Evolutionary conservation across 2,113 vertebrate genomes (phyloP), one percentile per base, ranked within the genome.

Genomic region (Oncorhynchus mykiss): DNA sequence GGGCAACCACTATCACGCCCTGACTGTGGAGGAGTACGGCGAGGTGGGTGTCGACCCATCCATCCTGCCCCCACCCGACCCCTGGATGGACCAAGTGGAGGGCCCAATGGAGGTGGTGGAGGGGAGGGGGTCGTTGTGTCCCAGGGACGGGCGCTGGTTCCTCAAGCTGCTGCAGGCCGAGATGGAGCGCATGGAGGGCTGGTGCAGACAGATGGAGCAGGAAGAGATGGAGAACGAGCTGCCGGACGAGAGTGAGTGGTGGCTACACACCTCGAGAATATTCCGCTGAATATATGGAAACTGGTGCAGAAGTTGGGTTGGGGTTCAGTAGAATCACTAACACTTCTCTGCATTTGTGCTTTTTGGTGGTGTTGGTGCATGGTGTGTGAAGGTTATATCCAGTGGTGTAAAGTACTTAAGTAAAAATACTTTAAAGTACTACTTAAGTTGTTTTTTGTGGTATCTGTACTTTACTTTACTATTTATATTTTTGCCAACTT

Each of bases 111-210:
- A 85, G 39, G 71, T 3, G 14, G 93, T 94, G 67, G n/a, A 20
- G 85, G 54, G 73, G 62, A 0, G 73, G 84, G 77, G 95, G 71
- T 96, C 94, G 0, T 95, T 98, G 92, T 99, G 96, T 87, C 96
- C 95, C 74, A 94, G 96, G 4, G 98, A 99, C 0, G 98, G 98
- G 78, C 96, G 94, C 92, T 99, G 98, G 98, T 99, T 99, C 90
- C 94, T 99, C 87, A 99, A 99, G 93, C 88, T 99, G 69, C 95
- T 99, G 80, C 96, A 96, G 86, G 98, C 98, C 0, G 98, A 99
- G 89, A 94, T 94, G 2, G 96, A 98, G 72, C 95, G 98, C 24
- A 99, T 99, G 98, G 97, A 99, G 82, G 97, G 97, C 59, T 99
- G 98, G 98, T 99, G 98, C 82, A 91, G 94, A 76, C 97, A 97